Evolutionary conservation across 2,888 invertebrate species (phyloP).

Genomic region (Netelia fuscicornis): DNA sequence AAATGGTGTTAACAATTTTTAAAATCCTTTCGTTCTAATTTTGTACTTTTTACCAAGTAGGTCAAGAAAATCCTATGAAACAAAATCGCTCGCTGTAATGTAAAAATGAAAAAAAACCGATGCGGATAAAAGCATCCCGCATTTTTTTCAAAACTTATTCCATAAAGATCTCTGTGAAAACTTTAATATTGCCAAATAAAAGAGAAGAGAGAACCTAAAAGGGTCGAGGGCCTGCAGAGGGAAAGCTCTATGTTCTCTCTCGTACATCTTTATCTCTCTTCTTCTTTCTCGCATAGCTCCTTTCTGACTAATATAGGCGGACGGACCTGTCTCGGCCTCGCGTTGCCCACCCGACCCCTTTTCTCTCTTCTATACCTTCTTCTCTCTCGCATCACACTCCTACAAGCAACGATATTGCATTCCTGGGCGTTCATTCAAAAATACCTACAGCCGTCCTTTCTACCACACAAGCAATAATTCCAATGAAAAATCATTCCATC

Average conservation of each 20-base stretch:
- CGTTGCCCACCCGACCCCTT: slow-evolving; percentile 39
- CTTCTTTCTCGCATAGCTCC: slow-evolving; percentile 12
- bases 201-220: slow-evolving; percentile 70
- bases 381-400: slow-evolving; percentile 43
- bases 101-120: not conserved
- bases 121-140: slow-evolving; percentile 54
- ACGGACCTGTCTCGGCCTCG: slow-evolving; percentile 68
- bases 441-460: slow-evolving; percentile 15
- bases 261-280: slow-evolving; percentile 11
- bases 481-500: not conserved
- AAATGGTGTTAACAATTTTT: not conserved
- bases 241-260: slow-evolving; percentile 38
- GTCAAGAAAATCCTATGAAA: not conserved
- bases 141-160: slow-evolving; percentile 78
- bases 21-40: not conserved
- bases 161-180: slow-evolving; percentile 79
- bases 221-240: slow-evolving; percentile 60
- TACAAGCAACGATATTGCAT: slow-evolving; percentile 73
- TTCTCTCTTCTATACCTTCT: slow-evolving; percentile 28
- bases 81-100: not conserved
- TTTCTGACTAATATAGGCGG: slow-evolving; percentile 63
- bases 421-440: slow-evolving; percentile 52
- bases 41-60: not conserved
- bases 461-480: not conserved
- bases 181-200: slow-evolving; percentile 81